Percentiles rank a stretch among this genome's conserved stretches.
These are phyloP conservation scores for Aspidiotus rigidus DNA, from an alignment of 2,888 invertebrate genomes.

Conservation along the genomic window DNA sequence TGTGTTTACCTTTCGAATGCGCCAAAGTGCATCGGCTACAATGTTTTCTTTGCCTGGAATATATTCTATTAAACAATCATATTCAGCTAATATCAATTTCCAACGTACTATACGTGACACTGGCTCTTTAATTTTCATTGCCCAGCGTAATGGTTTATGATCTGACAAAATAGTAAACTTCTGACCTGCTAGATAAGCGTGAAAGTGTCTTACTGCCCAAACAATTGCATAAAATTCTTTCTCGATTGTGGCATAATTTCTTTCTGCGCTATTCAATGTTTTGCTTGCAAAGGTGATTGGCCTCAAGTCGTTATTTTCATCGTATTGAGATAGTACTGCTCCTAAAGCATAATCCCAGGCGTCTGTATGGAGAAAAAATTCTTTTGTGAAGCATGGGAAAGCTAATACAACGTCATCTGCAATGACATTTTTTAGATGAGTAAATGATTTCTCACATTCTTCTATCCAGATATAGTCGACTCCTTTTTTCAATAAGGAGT, in stretches of 20 bases:
- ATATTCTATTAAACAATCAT: conserved; percentile 2
- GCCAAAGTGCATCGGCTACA: conserved; percentile 4
- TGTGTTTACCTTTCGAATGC: conserved; percentile 3
- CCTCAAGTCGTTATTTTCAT: not conserved
- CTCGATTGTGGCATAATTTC: conserved; percentile 10
- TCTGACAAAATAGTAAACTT: conserved; percentile 8
- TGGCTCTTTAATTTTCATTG: conserved; percentile 4
- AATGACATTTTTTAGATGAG: not conserved
- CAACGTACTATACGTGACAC: conserved; percentile 1
- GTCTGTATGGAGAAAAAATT: conserved; percentile 8
- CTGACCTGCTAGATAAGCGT: conserved; percentile 1
- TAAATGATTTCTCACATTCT: not conserved
- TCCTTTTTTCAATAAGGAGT: not conserved
- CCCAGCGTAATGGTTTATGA: conserved; percentile 5
- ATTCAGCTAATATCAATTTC: conserved; percentile 12
- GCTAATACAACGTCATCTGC: not conserved
- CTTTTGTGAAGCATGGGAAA: conserved; percentile 7
- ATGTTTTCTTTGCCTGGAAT: conserved; percentile 3
- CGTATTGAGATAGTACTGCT: conserved; percentile 6
- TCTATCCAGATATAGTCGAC: not conserved
- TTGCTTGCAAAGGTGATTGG: not conserved
- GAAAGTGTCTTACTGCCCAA: conserved; percentile 6
- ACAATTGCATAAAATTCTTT: conserved; percentile 7
- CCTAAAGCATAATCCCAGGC: conserved; percentile 10
- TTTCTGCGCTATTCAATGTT: conserved; percentile 13